Conservation (phyloP, 2,888 invertebrate species). For the Muschampia plurimacula region DNA sequence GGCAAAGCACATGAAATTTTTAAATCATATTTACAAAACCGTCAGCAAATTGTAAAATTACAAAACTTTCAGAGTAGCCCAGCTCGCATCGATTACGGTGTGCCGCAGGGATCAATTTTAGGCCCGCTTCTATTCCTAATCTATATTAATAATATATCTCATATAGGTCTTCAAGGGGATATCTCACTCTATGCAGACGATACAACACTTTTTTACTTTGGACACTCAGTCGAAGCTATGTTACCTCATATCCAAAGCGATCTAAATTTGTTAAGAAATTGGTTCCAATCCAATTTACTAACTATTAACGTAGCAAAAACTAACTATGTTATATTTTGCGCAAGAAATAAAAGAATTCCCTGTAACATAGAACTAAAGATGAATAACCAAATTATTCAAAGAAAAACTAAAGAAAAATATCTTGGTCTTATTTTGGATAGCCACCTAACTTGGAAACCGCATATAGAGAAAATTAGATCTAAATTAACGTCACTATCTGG, state of each 20-base stretch:
- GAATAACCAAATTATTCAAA: not conserved
- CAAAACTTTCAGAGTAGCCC: not conserved
- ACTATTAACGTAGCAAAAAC: slow-evolving; percentile 11
- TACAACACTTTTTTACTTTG: slow-evolving; percentile 5
- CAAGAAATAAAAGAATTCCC: slow-evolving; percentile 2
- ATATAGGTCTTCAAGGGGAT: not conserved
- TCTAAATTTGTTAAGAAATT: not conserved
- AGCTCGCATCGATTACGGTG: not conserved
- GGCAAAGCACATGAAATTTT: not conserved
- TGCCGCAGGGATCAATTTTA: slow-evolving; percentile 13
- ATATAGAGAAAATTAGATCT: slow-evolving; percentile 17
- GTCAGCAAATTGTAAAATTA: slow-evolving; percentile 11
- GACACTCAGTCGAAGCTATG: slow-evolving; percentile 2
- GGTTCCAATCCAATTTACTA: slow-evolving; percentile 3
- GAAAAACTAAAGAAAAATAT: slow-evolving; percentile 8
- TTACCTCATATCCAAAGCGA: not conserved
- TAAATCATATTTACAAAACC: slow-evolving; percentile 8
- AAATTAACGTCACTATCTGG: slow-evolving; percentile 32
- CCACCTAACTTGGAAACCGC: slow-evolving; percentile 19
- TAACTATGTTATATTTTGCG: not conserved
- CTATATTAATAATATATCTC: slow-evolving; percentile 7
- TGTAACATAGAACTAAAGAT: slow-evolving; percentile 16
- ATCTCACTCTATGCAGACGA: slow-evolving; percentile 9
- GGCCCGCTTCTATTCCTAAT: slow-evolving; percentile 5
- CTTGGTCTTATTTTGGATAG: slow-evolving; percentile 21